These are phyloP conservation scores for Rotaria magnacalcarata DNA, from an alignment of 2,888 invertebrate genomes.

Conservation along the genomic window DNA sequence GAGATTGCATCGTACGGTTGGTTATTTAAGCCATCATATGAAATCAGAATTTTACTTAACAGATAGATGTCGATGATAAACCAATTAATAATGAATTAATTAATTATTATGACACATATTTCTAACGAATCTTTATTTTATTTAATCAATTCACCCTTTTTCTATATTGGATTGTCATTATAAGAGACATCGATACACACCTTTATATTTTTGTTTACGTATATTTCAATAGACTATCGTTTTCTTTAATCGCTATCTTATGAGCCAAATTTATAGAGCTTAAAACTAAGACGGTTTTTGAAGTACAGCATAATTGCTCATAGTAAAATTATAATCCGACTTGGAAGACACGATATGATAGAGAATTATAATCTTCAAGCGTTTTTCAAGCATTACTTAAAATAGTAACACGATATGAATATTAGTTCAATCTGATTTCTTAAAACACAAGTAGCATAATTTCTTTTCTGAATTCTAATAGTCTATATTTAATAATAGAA, in stretches of 20 bases:
- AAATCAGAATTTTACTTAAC: background rate
- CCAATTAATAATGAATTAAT: background rate
- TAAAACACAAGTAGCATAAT: background rate
- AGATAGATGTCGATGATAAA: constrained; percentile 9
- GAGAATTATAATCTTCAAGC: background rate
- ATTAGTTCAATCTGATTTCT: background rate
- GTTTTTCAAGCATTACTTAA: background rate
- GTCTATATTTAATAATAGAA: too few relatives aligned
- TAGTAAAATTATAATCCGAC: background rate
- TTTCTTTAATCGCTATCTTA: too few relatives aligned
- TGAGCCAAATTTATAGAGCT: background rate
- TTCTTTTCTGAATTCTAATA: too few relatives aligned
- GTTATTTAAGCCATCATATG: background rate
- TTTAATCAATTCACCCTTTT: too few relatives aligned
- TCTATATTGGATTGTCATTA: background rate
- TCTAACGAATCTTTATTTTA: too few relatives aligned
- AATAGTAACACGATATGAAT: background rate
- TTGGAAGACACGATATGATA: background rate
- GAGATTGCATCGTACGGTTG: background rate
- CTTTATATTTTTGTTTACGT: too few relatives aligned
- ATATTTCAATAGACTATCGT: too few relatives aligned
- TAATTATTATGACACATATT: too few relatives aligned
- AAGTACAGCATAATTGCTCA: background rate
- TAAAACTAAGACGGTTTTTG: background rate
- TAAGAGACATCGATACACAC: too few relatives aligned